phyloP scores from a whole-genome alignment of 2,113 vertebrate genomes.

The Perccottus glenii region DNA sequence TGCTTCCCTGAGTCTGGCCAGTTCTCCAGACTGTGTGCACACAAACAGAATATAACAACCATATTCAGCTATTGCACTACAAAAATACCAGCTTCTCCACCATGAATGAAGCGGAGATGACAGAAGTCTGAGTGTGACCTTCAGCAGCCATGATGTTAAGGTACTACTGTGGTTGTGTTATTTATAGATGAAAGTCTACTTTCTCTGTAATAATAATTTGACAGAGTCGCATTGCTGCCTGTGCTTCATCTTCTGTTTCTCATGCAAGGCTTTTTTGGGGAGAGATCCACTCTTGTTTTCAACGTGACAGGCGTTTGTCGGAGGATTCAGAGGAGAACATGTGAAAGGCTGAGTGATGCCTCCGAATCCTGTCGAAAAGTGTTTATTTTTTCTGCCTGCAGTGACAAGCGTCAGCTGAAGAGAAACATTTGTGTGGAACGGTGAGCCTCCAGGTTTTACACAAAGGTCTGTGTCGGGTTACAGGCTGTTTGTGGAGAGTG shows the following conservation, averaged over 20 bases:
- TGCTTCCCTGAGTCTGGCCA: too few relatives aligned
- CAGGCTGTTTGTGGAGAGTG: constrained; percentile 1
- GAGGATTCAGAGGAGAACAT: neutral
- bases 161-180: constrained; percentile 29
- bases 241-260: constrained; percentile 22
- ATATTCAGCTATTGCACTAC: too few relatives aligned
- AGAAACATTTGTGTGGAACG: neutral
- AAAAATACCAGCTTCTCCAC: too few relatives aligned
- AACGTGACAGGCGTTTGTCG: neutral
- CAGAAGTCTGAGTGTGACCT: constrained; percentile 17
- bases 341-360: constrained; percentile 8
- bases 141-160: constrained; percentile 27
- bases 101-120: neutral
- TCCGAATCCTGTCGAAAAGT: neutral
- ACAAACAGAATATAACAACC: too few relatives aligned
- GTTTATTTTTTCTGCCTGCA: constrained; percentile 12
- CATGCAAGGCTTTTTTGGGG: neutral
- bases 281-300: constrained; percentile 1
- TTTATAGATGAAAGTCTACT: constrained; percentile 59
- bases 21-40: too few relatives aligned
- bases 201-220: constrained; percentile 57
- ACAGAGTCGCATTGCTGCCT: constrained; percentile 6
- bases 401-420: neutral
- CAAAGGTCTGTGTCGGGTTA: constrained; percentile 20
- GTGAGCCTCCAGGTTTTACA: neutral